A percentile compares a stretch with the other conserved stretches of the same genome.
These are phyloP conservation scores for Nesospiza acunhae DNA, from an alignment of 2,113 vertebrate species.

Conservation along the genomic window DNA sequence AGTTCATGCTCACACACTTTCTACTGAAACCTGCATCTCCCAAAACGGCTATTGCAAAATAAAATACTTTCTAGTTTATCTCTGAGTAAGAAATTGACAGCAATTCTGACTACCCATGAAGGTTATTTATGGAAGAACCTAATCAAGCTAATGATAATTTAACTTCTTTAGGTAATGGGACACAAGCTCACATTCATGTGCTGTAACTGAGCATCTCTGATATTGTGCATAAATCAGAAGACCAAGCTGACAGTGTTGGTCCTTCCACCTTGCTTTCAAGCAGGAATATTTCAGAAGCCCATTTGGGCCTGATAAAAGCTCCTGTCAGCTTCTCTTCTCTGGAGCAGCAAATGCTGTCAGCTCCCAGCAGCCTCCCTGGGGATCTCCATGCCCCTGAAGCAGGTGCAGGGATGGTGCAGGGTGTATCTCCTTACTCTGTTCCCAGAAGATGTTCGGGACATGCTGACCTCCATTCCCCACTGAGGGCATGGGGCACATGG, in stretches of 20 bases:
- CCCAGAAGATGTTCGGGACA: neutral
- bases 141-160: neutral
- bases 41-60: neutral
- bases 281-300: neutral
- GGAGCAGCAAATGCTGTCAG: neutral
- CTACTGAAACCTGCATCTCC: neutral
- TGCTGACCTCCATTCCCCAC: fast-evolving
- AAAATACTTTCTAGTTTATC: neutral
- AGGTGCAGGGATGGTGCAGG: neutral
- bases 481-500: fast-evolving
- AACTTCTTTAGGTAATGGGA: neutral
- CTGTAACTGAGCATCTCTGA: neutral
- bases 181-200: neutral
- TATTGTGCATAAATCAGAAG: neutral
- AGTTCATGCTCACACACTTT: neutral
- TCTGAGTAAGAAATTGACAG: neutral
- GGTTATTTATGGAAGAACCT: neutral
- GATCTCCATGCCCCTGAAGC: neutral
- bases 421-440: slow-evolving; percentile 6
- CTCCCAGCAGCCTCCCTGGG: neutral
- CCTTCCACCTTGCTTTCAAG: neutral
- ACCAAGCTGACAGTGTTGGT: neutral
- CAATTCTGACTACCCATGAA: neutral
- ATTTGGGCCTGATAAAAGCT: neutral
- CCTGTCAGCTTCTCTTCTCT: neutral